phyloP scores from a whole-genome alignment of 2,888 invertebrate genomes.

The Heliconius cydno region DNA sequence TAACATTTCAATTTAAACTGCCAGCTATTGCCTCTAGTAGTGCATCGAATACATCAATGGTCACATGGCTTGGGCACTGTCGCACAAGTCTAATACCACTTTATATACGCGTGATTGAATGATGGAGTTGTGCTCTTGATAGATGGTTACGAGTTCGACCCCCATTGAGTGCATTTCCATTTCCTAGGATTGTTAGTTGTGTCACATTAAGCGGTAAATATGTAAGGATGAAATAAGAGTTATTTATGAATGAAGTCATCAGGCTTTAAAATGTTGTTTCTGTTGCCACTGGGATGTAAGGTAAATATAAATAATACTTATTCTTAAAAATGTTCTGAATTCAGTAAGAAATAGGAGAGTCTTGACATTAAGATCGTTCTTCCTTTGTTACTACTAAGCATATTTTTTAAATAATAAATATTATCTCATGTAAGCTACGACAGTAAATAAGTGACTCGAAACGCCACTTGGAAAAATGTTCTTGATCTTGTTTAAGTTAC shows the following conservation, averaged over 20 bases:
- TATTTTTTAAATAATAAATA: no score
- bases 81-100: conserved; percentile 15
- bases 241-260: background rate
- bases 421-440: no score
- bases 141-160: conserved; percentile 15
- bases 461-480: no score
- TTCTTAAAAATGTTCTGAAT: no score
- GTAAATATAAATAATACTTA: background rate
- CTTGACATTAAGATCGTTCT: no score
- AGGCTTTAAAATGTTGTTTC: background rate
- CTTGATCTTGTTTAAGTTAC: no score
- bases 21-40: background rate
- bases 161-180: conserved; percentile 15
- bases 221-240: background rate
- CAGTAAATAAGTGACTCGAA: no score
- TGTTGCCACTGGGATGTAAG: background rate
- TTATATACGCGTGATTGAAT: conserved; percentile 11
- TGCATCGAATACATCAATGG: background rate
- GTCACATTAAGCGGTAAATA: background rate
- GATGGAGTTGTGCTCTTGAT: conserved; percentile 12
- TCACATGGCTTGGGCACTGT: conserved; percentile 10
- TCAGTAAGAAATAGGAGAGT: no score
- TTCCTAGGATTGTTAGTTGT: conserved; percentile 11
- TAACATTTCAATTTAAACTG: background rate
- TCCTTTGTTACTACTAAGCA: no score